Percentiles rank a stretch among this genome's conserved stretches.
Conservation (phyloP, 2,113 vertebrate genomes). For the Macquaria ambigua region DNA sequence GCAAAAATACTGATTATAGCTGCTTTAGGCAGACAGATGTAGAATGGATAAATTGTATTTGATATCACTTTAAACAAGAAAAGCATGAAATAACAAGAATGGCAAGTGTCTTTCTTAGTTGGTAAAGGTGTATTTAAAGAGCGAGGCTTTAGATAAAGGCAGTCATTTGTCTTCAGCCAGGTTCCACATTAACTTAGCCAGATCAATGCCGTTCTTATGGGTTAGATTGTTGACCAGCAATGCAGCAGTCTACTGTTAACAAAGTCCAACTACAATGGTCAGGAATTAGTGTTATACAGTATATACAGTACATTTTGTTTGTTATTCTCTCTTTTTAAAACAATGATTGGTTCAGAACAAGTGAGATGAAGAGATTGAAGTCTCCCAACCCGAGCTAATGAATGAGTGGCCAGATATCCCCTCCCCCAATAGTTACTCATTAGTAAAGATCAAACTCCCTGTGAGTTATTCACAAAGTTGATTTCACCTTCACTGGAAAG, state of each 20-base stretch:
- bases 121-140: not conserved
- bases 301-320: not conserved
- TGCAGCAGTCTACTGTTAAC: not conserved
- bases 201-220: not conserved
- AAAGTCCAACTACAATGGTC: accelerated
- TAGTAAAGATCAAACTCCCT: constrained; percentile 16
- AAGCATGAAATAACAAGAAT: not conserved
- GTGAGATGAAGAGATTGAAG: not conserved
- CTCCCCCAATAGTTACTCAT: constrained; percentile 42
- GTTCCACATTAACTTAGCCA: not conserved
- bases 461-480: not conserved
- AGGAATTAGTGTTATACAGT: no score
- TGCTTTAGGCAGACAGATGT: no score
- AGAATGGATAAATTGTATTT: no score
- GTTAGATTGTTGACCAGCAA: not conserved
- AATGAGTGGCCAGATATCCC: not conserved
- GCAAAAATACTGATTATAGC: no score
- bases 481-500: not conserved
- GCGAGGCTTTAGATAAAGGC: not conserved
- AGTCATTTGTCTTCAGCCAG: not conserved
- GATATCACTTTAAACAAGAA: no score
- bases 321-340: accelerated
- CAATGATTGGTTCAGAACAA: not conserved
- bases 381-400: not conserved
- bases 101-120: not conserved